These are phyloP conservation scores for Microtus agrestis DNA, from an alignment of 2,797 vertebrate genomes.

Conservation along the genomic window DNA sequence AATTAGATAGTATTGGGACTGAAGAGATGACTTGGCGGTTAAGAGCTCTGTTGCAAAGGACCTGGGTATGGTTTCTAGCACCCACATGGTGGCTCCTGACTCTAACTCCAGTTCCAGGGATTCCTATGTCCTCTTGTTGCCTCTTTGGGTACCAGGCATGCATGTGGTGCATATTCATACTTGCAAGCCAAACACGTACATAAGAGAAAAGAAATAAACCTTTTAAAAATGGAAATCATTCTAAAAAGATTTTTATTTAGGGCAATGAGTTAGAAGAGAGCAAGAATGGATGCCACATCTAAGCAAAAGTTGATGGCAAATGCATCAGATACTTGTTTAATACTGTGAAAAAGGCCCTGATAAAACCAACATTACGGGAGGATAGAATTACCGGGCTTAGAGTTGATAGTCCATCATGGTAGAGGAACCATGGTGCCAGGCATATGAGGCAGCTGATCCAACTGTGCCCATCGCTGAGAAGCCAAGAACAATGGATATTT, in stretches of 20 bases:
- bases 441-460: background rate
- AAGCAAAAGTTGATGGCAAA: background rate
- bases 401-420: background rate
- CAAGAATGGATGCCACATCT: background rate
- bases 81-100: background rate
- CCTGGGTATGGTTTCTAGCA: background rate
- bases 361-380: background rate
- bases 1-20: background rate
- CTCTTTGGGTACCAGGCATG: background rate
- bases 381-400: background rate
- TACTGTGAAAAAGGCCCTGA: background rate
- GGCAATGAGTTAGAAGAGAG: background rate
- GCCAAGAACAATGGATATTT: background rate
- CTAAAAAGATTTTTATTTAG: slow-evolving; percentile 9
- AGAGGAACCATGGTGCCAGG: background rate
- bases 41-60: background rate
- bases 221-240: background rate
- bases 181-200: background rate
- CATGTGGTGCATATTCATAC: background rate
- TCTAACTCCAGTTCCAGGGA: background rate
- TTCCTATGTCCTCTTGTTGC: background rate
- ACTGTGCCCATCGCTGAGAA: background rate
- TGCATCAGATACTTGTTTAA: background rate
- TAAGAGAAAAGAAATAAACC: background rate
- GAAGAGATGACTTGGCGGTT: background rate